Conservation (phyloP, 2,888 invertebrate genomes). For the Bruchidius siliquastri region DNA sequence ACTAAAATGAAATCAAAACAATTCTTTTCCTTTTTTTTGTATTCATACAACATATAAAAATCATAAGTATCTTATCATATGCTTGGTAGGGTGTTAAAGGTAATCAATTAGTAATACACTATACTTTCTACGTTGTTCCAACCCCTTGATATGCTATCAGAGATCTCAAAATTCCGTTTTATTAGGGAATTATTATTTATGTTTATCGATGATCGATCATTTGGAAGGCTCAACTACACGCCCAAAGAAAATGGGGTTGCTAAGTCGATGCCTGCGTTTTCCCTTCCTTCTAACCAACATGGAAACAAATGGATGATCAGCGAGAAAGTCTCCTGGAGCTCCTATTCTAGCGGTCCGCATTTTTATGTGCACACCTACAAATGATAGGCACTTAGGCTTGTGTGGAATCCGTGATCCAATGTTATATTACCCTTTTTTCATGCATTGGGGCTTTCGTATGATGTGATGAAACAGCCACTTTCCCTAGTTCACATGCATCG, state of each 20-base stretch:
- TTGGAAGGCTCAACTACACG: constrained; percentile 6
- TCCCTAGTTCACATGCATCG: neutral
- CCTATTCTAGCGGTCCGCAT: constrained; percentile 4
- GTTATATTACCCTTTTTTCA: neutral
- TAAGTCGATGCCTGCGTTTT: neutral
- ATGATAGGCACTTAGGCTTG: neutral
- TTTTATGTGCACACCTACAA: neutral
- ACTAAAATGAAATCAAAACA: no score
- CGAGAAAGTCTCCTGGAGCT: constrained; percentile 15
- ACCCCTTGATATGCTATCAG: no score
- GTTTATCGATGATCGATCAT: neutral
- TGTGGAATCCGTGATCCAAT: neutral
- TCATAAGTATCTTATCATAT: no score
- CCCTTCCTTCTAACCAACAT: constrained; percentile 5
- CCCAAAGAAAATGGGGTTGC: constrained; percentile 11
- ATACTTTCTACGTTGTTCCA: no score
- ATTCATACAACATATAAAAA: no score
- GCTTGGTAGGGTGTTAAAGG: no score
- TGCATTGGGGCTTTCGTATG: neutral
- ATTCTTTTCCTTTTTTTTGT: no score
- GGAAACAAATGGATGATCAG: constrained; percentile 24
- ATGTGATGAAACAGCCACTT: neutral
- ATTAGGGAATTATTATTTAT: no score
- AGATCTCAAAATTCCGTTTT: no score
- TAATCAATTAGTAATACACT: no score